Base-by-base conservation (phyloP, 1,140 invertebrate genomes). In the Muscidifurax raptorellus region DNA sequence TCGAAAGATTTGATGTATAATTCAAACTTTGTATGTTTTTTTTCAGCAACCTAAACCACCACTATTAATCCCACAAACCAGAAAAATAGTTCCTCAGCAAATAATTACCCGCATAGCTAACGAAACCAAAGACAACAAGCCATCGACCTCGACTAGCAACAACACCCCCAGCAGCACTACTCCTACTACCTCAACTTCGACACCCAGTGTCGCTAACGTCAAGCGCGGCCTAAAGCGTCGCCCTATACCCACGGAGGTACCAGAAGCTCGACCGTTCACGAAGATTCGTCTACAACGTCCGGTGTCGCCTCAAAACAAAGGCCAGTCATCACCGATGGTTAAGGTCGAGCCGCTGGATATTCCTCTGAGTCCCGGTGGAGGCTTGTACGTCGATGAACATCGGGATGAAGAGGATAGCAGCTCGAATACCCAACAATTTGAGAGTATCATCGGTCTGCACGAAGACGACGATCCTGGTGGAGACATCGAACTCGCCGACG, bases 291-390 rank as follows among this genome's bases (percentile, higher is more conserved):
- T 93, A 28, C 92, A 92, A 74, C 89, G 87, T 27, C 90, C 91
- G 0, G 74, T 71, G 3, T 89, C 90, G 1, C 90, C 92, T 0
- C 82, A 1, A 75, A 90, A 89, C 44, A 15, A 86, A 86, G 47
- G 15, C 75, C 72, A 27, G 25, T 72, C 44, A 1, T 67, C 79
- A 28, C 30, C 84, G 0, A 72, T 75, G 0, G 90, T 93, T 1
- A 93, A 93, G 79, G 67, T 90, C 9, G 92, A 93, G 75, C 92
- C 92, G 1, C 82, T 92, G 22, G 92, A 93, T 40, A 90, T 92
- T 69, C 92, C 92, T 13, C 82, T 92, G 2, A 93, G 92, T 86
- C 92, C 92, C 0, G 90, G 89, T 0, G 90, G 91, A 18, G n/a
- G 90, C 90, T 30, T 86, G 89, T 22, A 76, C 15, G 76, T 69